Conservation (phyloP, 2,113 vertebrate genomes). For the Porphyrio hochstetteri region DNA sequence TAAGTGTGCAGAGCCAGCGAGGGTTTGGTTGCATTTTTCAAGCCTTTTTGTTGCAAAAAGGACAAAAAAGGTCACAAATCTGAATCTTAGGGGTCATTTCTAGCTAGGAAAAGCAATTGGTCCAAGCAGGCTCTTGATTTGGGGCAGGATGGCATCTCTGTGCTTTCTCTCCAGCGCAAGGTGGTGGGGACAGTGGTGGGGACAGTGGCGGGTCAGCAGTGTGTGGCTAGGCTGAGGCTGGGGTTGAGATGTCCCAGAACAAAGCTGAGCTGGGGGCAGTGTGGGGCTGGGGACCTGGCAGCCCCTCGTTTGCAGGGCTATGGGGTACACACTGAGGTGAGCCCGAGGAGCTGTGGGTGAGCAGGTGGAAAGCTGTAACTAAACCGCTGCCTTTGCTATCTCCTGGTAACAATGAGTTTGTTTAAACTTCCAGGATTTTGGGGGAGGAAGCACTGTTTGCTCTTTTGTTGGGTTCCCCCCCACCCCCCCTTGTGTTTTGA, state of each 20-base stretch:
- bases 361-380: background rate
- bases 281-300: background rate
- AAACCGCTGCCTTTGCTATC: background rate
- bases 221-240: accelerated
- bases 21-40: background rate
- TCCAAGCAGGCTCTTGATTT: background rate
- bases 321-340: accelerated
- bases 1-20: background rate
- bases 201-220: accelerated
- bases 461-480: background rate
- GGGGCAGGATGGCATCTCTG: background rate
- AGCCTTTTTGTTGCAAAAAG: background rate
- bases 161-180: background rate
- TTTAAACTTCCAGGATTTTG: slow-evolving; percentile 24
- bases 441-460: slow-evolving; percentile 14
- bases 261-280: background rate
- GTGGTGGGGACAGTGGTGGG: background rate
- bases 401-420: background rate
- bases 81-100: accelerated
- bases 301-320: background rate
- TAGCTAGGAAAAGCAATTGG: background rate
- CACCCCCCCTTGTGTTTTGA: background rate
- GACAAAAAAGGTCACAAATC: background rate
- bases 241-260: background rate
- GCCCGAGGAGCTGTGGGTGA: background rate